Evolutionary conservation across 2,797 vertebrate genomes (phyloP).

Genomic region (Pitangus sulphuratus): DNA sequence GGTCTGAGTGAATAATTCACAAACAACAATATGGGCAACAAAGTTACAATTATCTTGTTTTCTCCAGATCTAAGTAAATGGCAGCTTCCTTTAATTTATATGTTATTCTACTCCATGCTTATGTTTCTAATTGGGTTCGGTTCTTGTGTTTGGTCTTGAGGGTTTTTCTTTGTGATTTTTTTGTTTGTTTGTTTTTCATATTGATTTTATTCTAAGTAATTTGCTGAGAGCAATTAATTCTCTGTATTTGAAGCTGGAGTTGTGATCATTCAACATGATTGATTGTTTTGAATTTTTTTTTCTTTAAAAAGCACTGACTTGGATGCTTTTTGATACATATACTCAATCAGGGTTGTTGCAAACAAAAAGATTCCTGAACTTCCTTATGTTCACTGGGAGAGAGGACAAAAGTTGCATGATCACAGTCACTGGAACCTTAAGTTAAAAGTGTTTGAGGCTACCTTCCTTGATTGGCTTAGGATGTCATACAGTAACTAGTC

Average conservation of each 20-base stretch:
- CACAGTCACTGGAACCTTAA: not conserved
- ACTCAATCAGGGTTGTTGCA: not conserved
- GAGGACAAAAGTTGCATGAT: not conserved
- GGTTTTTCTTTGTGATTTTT: not conserved
- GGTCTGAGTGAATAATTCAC: not conserved
- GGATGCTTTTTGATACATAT: not conserved
- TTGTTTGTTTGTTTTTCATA: not conserved
- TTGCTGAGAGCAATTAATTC: not conserved
- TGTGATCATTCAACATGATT: not conserved
- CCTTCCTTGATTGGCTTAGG: not conserved
- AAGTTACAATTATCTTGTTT: not conserved
- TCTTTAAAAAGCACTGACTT: not conserved
- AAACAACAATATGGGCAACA: not conserved
- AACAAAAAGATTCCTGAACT: not conserved
- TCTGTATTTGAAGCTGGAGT: not conserved
- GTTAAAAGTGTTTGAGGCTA: fast-evolving
- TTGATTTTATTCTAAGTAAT: not conserved
- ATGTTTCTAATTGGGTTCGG: not conserved
- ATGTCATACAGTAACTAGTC: not conserved
- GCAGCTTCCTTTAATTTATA: not conserved
- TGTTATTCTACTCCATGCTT: not conserved
- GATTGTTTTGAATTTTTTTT: not conserved
- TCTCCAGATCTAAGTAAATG: not conserved
- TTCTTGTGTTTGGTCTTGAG: not conserved
- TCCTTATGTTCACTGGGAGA: not conserved